These are phyloP conservation scores for Xenops minutus DNA, from an alignment of 2,797 vertebrate genomes.

Conservation along the genomic window DNA sequence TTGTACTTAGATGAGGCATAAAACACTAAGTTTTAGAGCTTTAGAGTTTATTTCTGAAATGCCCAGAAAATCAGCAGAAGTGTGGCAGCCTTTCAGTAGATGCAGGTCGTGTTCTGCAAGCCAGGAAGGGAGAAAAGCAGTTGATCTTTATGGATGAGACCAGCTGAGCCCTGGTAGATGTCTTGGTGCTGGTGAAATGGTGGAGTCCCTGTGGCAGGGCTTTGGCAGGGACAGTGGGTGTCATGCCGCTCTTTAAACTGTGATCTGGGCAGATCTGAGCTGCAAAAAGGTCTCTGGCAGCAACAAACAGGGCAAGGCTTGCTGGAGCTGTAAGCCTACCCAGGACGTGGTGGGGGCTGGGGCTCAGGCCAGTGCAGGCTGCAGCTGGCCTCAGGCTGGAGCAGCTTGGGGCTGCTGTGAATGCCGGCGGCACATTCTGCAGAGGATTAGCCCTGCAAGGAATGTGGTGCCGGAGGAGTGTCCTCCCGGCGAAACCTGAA, in stretches of 20 bases:
- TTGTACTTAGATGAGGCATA: neutral
- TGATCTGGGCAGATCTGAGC: neutral
- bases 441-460: neutral
- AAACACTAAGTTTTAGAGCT: neutral
- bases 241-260: neutral
- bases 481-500: neutral
- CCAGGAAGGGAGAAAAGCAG: neutral
- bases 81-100: neutral
- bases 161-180: neutral
- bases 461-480: neutral
- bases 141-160: neutral
- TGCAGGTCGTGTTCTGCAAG: neutral
- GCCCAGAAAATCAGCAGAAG: neutral
- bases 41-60: too few species aligned
- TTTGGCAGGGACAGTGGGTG: fast-evolving
- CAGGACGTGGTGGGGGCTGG: neutral
- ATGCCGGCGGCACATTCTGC: fast-evolving
- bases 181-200: neutral
- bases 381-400: neutral
- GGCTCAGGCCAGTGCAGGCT: neutral
- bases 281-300: neutral
- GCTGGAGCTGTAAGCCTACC: neutral
- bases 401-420: fast-evolving
- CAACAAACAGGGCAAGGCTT: fast-evolving
- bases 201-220: neutral